Evolutionary conservation across 2,797 vertebrate species (phyloP).

Genomic region (Myoxocephalus aenaeus): DNA sequence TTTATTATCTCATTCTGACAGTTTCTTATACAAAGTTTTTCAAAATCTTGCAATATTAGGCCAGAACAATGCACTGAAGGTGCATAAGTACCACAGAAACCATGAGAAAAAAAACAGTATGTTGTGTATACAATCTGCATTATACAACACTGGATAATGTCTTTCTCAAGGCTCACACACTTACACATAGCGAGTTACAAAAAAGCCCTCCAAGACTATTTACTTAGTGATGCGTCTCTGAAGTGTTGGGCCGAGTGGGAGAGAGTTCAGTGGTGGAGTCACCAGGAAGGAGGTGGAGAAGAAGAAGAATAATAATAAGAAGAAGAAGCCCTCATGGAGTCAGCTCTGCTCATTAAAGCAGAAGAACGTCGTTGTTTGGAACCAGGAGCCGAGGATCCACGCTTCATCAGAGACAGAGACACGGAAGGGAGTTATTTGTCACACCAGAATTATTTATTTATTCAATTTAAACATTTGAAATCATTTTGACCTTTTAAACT

Average conservation of each 20-base stretch:
- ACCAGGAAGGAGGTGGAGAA: slow-evolving; percentile 42
- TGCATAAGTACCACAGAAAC: neutral
- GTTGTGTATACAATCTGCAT: neutral
- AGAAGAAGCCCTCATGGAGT: slow-evolving; percentile 49
- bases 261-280: slow-evolving; percentile 57
- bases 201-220: slow-evolving; percentile 46
- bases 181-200: slow-evolving; percentile 8
- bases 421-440: neutral
- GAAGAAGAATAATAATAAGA: slow-evolving; percentile 17
- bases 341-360: slow-evolving; percentile 63
- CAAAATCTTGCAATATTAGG: neutral
- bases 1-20: neutral
- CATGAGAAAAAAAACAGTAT: neutral
- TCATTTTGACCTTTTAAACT: neutral
- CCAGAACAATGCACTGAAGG: neutral
- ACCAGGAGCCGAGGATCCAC: slow-evolving; percentile 18
- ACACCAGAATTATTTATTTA: neutral
- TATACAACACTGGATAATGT: neutral
- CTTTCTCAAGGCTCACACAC: slow-evolving; percentile 7
- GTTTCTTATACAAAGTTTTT: neutral
- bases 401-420: slow-evolving; percentile 61
- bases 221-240: slow-evolving; percentile 40
- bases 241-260: slow-evolving; percentile 46
- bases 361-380: slow-evolving; percentile 32
- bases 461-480: neutral